Base-by-base conservation (phyloP, 2,888 invertebrate species). In the Acleris literana region DNA sequence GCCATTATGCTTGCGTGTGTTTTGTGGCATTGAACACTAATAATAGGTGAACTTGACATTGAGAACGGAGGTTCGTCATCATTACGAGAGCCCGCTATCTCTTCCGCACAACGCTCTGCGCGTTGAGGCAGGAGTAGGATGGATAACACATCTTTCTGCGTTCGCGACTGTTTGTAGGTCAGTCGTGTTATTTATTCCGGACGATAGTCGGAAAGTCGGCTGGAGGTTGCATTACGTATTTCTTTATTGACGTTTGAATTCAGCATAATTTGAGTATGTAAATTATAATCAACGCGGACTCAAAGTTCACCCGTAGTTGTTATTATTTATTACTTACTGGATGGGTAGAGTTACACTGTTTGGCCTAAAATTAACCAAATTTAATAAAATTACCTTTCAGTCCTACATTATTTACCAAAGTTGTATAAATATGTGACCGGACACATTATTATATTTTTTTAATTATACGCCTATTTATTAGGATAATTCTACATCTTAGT, bases 11-110 rank as follows among this genome's bases (percentile, higher is more conserved):
- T 88, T 84, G 84, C 88, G 88, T 90, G 85, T 89, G 85, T 88
- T 88, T 84, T 79, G 87, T 90, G 91, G 92, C 92, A 92, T 92
- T 92, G 92, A 90, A 80, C 83, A 88, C 92, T 91, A 92, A 91
- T 91, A 90, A 91, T 90, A 92, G 89, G 87, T 92, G 92, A 92
- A 92, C 92, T 92, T 92, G 92, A 92, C 92, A 92, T 92, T 92
- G 92, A 91, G 88, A 86, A 77, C 84, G 87, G 88, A 90, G 91
- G 89, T 90, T 92, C 92, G 92, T 92, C 92, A 91, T 87, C 87
- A 84, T 81, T 86, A 83, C 86, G 80, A 84, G 83, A 81, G 81
- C 78, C 39, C 74, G 80, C 84, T 80, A 76, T 90, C 91, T 88
- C 90, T 81, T 75, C 81, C 86, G 77, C 85, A 78, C 88, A 63